These are phyloP conservation scores for Moxostoma hubbsi DNA, from an alignment of 2,797 vertebrate genomes.

Conservation along the genomic window DNA sequence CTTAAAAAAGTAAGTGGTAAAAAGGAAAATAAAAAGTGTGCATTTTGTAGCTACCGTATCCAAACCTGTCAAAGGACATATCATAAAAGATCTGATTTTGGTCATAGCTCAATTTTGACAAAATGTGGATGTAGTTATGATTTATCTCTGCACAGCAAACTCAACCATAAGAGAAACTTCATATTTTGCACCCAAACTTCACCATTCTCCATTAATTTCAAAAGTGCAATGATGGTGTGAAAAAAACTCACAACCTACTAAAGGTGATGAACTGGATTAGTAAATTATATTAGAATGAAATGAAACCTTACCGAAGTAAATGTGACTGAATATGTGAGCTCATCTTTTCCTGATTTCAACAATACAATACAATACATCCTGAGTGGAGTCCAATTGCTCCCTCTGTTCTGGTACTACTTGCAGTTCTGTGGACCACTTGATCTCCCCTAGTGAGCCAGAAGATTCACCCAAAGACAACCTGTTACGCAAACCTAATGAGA, in stretches of 20 bases:
- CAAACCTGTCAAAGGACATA: too few species aligned
- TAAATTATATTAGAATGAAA: background rate
- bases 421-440: background rate
- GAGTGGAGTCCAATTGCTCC: background rate
- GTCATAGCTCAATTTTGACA: too few species aligned
- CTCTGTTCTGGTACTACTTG: background rate
- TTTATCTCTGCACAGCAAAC: too few species aligned
- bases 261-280: background rate
- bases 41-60: too few species aligned
- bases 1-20: too few species aligned
- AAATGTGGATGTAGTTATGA: too few species aligned
- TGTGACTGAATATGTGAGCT: background rate
- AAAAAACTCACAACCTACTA: too few species aligned
- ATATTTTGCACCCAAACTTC: constrained; percentile 3
- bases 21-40: too few species aligned
- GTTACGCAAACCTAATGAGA: constrained; percentile 37
- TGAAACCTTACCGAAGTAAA: constrained; percentile 1
- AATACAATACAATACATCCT: background rate
- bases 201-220: background rate
- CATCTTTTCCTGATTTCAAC: background rate
- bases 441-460: constrained; percentile 11
- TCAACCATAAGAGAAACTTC: background rate
- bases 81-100: too few species aligned
- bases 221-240: background rate
- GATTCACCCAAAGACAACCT: constrained; percentile 29